Evolutionary conservation across 2,888 invertebrate genomes (phyloP).

Genomic region (Petrophora chlorosata): DNA sequence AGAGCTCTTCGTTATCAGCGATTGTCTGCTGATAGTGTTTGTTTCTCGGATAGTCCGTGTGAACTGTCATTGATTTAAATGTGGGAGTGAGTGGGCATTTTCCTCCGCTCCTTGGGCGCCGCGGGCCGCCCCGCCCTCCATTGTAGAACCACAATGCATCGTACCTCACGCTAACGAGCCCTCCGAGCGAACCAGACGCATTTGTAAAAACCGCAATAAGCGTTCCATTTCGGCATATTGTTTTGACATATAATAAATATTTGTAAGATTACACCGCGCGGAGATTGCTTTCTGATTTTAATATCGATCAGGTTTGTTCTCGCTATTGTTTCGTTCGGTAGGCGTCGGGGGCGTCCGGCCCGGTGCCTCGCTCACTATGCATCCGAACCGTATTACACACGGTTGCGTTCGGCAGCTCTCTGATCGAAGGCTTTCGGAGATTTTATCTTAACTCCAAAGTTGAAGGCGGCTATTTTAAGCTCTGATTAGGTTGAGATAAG

Average conservation of each 20-base stretch:
- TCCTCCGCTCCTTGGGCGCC: constrained; percentile 62
- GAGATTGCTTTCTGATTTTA: constrained; percentile 73
- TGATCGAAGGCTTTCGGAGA: constrained; percentile 33
- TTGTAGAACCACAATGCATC: constrained; percentile 77
- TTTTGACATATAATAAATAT: constrained; percentile 84
- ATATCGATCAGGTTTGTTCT: constrained; percentile 53
- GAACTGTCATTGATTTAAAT: constrained; percentile 70
- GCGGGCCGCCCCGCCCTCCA: constrained; percentile 72
- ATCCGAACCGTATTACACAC: constrained; percentile 73
- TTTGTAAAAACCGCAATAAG: constrained; percentile 83
- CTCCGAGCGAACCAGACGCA: constrained; percentile 78
- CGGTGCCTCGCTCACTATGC: constrained; percentile 39
- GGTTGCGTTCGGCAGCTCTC: constrained; percentile 67
- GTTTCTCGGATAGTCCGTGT: constrained; percentile 47
- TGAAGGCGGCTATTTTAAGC: constrained; percentile 19
- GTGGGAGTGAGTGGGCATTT: constrained; percentile 56
- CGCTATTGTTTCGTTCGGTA: constrained; percentile 51
- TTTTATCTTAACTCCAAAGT: constrained; percentile 18
- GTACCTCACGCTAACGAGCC: constrained; percentile 82
- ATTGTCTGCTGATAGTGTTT: constrained; percentile 36
- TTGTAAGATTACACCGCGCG: constrained; percentile 74
- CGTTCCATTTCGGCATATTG: constrained; percentile 82
- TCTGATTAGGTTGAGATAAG: constrained; percentile 14
- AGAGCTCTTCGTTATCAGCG: constrained; percentile 27
- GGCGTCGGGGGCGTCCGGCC: constrained; percentile 39